Base-by-base conservation (phyloP, 2,888 invertebrate species). In the Xestia rhomboidea region DNA sequence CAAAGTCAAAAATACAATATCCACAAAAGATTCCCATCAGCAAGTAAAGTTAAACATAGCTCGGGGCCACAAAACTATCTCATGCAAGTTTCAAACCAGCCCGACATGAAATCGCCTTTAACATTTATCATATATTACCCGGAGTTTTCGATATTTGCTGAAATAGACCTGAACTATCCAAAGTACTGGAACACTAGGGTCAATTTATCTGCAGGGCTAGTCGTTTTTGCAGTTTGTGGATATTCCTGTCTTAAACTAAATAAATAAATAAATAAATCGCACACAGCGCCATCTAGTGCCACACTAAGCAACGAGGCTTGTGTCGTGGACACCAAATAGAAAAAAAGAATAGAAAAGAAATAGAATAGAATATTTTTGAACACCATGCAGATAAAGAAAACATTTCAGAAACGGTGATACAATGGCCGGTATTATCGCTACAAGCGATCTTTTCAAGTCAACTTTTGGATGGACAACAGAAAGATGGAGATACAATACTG, bases 1-100 rank as follows among this genome's bases (percentile, higher is more conserved):
- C 24, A 34, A 67, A 68, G 30, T 69, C 62, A 68, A 72, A 70
- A 84, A 82, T 44, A 82, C 49, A 75, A 77, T 75, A 73, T 71
- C 72, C 41, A 46, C 38, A 68, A 54, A 76, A 76, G 38, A 74
- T 70, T 63, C 49, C 27, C 24, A n/a, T 41, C 62, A 41, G 64
- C 24, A 62, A 71, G 46, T 38, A 41, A 71, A 79, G 68, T 73
- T 77, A 68, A 81, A 77, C 51, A 73, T 54, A 57, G 63, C 51
- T 60, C 21, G 57, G 13, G 21, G 70, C 73, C 60, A 27, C 57
- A 67, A 70, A 76, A 76, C 79, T 71, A 77, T 67, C 60, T 73
- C 51, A 76, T 60, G 46, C 46, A 51, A 79, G 68, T 77, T 77
- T 77, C 63, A 63, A 71, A 71, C 66, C 54, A 57, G 76, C 10